Conservation (phyloP, 2,888 invertebrate species). For the Brachycybe producta region DNA sequence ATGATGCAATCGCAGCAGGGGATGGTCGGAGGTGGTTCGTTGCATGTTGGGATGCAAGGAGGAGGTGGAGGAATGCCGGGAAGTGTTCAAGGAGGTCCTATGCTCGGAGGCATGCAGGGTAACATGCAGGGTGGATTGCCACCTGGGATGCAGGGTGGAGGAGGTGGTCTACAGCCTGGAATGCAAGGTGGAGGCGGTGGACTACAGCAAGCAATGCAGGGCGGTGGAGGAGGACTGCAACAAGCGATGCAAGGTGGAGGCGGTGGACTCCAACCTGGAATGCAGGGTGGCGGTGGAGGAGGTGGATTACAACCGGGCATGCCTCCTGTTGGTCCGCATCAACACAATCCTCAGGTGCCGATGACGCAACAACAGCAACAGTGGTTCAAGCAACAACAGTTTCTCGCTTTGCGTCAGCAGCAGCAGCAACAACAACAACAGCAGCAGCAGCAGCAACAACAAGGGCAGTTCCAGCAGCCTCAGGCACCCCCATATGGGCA, state of each 20-base stretch:
- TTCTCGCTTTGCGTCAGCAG: constrained; percentile 27
- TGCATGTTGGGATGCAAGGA: constrained; percentile 8
- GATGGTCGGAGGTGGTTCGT: constrained; percentile 5
- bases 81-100: constrained; percentile 5
- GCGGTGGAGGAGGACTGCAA: background rate
- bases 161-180: constrained; percentile 15
- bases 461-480: constrained; percentile 36
- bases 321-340: constrained; percentile 16
- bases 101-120: constrained; percentile 5
- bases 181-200: constrained; percentile 1
- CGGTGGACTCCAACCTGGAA: background rate
- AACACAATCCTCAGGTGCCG: constrained; percentile 20
- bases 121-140: constrained; percentile 11
- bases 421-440: constrained; percentile 23
- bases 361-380: constrained; percentile 35
- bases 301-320: background rate
- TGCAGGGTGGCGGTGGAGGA: background rate
- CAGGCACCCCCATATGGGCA: constrained; percentile 40
- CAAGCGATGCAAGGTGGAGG: background rate
- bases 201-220: background rate
- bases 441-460: constrained; percentile 26
- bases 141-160: background rate
- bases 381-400: constrained; percentile 28
- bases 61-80: constrained; percentile 13
- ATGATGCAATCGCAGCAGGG: background rate